These are phyloP conservation scores for Apodemus speciosus DNA, from an alignment of 2,113 vertebrate species.

Conservation along the genomic window DNA sequence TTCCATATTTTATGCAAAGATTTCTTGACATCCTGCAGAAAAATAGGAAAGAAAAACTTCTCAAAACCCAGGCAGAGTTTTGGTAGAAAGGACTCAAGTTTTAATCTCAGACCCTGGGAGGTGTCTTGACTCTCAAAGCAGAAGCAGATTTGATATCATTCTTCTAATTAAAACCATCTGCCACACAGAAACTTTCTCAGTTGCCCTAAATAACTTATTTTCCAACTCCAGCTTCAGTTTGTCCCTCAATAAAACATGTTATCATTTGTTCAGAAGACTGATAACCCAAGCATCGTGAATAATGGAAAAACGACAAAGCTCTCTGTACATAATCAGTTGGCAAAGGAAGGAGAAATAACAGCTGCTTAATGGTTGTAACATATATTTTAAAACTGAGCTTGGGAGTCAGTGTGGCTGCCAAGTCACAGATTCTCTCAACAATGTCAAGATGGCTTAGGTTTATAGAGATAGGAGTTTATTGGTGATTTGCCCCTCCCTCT, in stretches of 20 bases:
- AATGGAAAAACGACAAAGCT: slow-evolving; percentile 70
- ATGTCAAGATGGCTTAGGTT: slow-evolving; percentile 53
- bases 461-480: slow-evolving; percentile 51
- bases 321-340: slow-evolving; percentile 71
- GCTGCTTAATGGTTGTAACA: slow-evolving; percentile 65
- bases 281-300: slow-evolving; percentile 60
- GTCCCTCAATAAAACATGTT: slow-evolving; percentile 68
- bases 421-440: slow-evolving; percentile 64
- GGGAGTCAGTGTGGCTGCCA: slow-evolving; percentile 56
- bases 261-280: slow-evolving; percentile 67
- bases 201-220: slow-evolving; percentile 58
- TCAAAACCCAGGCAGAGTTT: slow-evolving; percentile 59
- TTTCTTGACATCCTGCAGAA: slow-evolving; percentile 33
- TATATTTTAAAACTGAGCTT: slow-evolving; percentile 70
- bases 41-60: slow-evolving; percentile 42
- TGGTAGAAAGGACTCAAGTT: slow-evolving; percentile 67
- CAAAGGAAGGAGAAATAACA: slow-evolving; percentile 64
- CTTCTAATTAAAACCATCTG: slow-evolving; percentile 79
- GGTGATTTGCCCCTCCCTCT: slow-evolving; percentile 20
- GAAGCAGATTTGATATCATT: slow-evolving; percentile 71
- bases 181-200: slow-evolving; percentile 48
- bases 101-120: slow-evolving; percentile 72
- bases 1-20: slow-evolving; percentile 13
- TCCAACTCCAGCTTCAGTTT: slow-evolving; percentile 65
- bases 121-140: slow-evolving; percentile 68